phyloP scores from a whole-genome alignment of 2,797 vertebrate species.

The Notolepis coatsorum region DNA sequence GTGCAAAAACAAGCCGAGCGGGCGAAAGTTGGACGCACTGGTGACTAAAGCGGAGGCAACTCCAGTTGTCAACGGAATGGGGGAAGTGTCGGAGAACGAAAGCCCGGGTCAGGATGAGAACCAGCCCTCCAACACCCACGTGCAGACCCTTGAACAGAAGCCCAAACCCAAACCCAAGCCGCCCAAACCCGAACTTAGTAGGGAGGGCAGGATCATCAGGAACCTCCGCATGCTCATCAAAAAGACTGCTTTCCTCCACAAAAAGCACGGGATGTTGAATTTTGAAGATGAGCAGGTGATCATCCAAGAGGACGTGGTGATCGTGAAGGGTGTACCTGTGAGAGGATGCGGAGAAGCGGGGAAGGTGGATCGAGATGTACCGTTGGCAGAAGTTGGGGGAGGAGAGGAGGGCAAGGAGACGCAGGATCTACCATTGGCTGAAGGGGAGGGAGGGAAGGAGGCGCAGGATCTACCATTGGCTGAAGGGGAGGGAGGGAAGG shows the following conservation, averaged over 20 bases:
- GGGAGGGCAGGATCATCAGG: conserved; percentile 71
- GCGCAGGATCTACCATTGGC: no score
- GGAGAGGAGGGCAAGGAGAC: no score
- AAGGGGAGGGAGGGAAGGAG: no score
- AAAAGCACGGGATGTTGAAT: conserved; percentile 49
- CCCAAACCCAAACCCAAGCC: conserved; percentile 35
- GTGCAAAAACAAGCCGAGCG: conserved; percentile 32
- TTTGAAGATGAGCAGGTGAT: conserved; percentile 73
- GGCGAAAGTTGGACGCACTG: no score
- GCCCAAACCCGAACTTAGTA: conserved; percentile 39
- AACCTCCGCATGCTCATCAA: conserved; percentile 72
- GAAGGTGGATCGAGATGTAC: no score
- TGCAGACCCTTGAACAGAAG: conserved; percentile 33
- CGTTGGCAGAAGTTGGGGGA: no score
- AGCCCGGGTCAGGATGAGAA: conserved; percentile 21
- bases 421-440: no score
- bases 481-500: no score
- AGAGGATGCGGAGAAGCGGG: neutral
- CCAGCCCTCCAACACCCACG: neutral
- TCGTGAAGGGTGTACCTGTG: conserved; percentile 39
- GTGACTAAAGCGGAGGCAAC: neutral
- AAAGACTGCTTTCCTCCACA: conserved; percentile 59
- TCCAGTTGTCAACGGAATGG: conserved; percentile 54
- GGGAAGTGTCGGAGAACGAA: conserved; percentile 7
- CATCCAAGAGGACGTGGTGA: conserved; percentile 61